Evolutionary conservation across 1,140 invertebrate species (phyloP).

Genomic region (Drosophila ambigua): DNA sequence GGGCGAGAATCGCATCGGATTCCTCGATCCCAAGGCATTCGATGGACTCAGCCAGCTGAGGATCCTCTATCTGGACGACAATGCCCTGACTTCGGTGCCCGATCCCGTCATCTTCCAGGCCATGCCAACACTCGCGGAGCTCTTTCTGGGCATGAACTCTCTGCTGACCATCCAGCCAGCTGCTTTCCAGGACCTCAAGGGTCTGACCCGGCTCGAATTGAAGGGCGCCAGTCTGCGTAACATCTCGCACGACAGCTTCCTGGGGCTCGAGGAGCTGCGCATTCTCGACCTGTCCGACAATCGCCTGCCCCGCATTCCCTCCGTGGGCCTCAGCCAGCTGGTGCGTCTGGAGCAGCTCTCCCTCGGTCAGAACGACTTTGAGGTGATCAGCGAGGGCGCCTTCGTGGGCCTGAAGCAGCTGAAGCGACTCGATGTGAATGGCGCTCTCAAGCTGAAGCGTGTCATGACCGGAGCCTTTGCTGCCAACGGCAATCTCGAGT

Average conservation of each 20-base stretch:
- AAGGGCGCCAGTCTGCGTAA: constrained; percentile 91
- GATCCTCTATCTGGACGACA: constrained; percentile 93
- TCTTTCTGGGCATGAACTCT: constrained; percentile 92
- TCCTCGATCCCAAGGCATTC: constrained; percentile 92
- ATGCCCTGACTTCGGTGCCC: constrained; percentile 90
- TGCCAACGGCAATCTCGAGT: constrained; percentile 92
- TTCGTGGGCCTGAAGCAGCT: constrained; percentile 91
- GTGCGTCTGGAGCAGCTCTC: constrained; percentile 90
- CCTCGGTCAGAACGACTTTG: constrained; percentile 92
- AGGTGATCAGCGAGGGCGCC: constrained; percentile 87
- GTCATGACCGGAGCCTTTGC: constrained; percentile 91
- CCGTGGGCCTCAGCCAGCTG: constrained; percentile 88
- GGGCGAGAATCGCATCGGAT: constrained; percentile 92
- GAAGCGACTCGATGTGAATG: constrained; percentile 90
- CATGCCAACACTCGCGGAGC: constrained; percentile 90
- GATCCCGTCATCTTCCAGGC: constrained; percentile 87
- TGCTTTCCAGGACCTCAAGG: constrained; percentile 90
- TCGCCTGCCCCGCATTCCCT: constrained; percentile 89
- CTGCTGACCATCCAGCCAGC: constrained; percentile 90
- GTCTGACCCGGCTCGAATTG: constrained; percentile 90
- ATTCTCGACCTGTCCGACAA: constrained; percentile 92
- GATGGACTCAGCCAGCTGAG: constrained; percentile 90
- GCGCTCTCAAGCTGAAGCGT: constrained; percentile 88
- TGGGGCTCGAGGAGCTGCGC: constrained; percentile 89
- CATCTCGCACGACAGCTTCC: constrained; percentile 90